Conservation (phyloP, 2,797 vertebrate species). For the Sebastes variabilis region DNA sequence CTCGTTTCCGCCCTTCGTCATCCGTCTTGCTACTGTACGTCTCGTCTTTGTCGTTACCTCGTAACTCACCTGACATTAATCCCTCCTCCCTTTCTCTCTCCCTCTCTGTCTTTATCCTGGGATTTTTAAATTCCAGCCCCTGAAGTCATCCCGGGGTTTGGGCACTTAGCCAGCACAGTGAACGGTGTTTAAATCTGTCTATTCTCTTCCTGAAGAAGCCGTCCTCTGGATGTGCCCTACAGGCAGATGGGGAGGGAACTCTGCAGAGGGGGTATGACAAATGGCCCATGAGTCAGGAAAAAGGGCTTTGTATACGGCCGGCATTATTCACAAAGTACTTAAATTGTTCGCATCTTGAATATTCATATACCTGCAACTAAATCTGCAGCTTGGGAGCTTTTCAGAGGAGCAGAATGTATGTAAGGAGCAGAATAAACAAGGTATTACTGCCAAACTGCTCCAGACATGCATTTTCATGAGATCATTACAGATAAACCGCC, state of each 20-base stretch:
- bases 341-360: constrained; percentile 42
- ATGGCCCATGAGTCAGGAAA: constrained; percentile 29
- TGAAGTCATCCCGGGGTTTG: constrained; percentile 12
- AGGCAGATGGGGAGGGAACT: constrained; percentile 17
- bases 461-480: background rate
- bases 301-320: constrained; percentile 11
- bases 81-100: background rate
- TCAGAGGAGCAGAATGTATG: constrained; percentile 7
- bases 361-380: constrained; percentile 49
- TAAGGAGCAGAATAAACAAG: constrained; percentile 26
- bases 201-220: constrained; percentile 38
- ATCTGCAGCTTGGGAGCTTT: constrained; percentile 33
- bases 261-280: constrained; percentile 13
- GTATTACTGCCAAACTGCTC: background rate
- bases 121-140: constrained; percentile 32
- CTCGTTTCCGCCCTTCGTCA: background rate
- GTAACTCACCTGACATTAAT: constrained; percentile 33
- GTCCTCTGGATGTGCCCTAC: constrained; percentile 26
- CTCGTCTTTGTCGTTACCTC: background rate
- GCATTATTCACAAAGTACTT: constrained; percentile 41
- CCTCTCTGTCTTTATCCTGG: constrained; percentile 6
- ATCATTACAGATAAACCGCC: background rate
- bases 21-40: background rate
- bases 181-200: constrained; percentile 47
- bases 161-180: constrained; percentile 44